phyloP scores from a whole-genome alignment of 2,888 invertebrate species.

The Dryobotodes eremita region DNA sequence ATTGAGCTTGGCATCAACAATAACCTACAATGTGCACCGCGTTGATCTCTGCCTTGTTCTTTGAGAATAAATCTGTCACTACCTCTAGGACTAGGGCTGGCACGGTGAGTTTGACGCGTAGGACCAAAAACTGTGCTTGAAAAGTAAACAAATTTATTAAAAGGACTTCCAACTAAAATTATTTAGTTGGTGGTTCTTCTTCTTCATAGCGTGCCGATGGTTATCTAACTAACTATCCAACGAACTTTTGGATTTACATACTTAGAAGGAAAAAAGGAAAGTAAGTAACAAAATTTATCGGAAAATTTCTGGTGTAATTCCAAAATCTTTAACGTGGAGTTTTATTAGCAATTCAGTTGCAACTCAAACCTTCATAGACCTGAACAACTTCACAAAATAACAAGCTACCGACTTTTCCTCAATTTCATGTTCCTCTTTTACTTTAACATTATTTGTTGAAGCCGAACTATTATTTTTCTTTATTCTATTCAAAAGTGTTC shows the following conservation, averaged over 20 bases:
- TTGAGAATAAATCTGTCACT: slow-evolving; percentile 59
- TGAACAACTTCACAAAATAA: not conserved
- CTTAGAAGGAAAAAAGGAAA: no score
- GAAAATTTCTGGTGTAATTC: no score
- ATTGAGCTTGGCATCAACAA: slow-evolving; percentile 29
- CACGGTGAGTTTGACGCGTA: not conserved
- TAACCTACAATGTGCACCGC: slow-evolving; percentile 34
- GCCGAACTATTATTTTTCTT: not conserved
- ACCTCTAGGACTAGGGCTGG: slow-evolving; percentile 43
- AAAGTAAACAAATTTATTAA: not conserved
- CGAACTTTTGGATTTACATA: no score
- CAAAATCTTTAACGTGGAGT: no score
- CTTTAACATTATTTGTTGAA: not conserved
- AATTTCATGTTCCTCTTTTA: not conserved
- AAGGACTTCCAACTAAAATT: not conserved
- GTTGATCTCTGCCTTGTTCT: slow-evolving; percentile 51
- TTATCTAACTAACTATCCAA: no score
- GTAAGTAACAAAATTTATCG: no score
- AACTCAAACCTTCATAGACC: not conserved
- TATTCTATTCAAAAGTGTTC: not conserved
- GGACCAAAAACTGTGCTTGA: not conserved
- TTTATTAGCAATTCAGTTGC: not conserved
- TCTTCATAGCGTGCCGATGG: no score
- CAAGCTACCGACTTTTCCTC: not conserved
- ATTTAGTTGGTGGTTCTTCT: not conserved